These are phyloP conservation scores for Octomys mimax DNA, from an alignment of 2,797 vertebrate species.

Conservation along the genomic window DNA sequence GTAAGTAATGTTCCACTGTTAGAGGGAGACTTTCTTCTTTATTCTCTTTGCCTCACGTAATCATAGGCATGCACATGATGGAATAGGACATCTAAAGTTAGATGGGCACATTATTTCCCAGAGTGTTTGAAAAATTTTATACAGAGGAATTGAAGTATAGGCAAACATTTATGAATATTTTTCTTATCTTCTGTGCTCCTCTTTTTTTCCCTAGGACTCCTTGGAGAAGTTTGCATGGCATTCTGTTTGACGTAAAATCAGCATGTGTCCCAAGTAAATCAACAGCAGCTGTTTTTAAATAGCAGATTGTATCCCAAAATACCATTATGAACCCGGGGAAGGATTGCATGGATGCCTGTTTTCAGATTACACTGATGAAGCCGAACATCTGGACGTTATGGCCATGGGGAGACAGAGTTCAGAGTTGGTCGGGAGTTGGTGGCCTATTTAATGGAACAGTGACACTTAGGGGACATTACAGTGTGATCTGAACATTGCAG, in stretches of 20 bases:
- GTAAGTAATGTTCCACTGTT: not conserved
- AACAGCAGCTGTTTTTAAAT: constrained; percentile 77
- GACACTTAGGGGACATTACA: not conserved
- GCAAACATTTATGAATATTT: constrained; percentile 45
- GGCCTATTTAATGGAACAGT: not conserved
- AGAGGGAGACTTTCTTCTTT: not conserved
- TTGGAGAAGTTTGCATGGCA: constrained; percentile 62
- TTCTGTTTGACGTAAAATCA: constrained; percentile 78
- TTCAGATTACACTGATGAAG: not conserved
- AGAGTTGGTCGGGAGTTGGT: not conserved
- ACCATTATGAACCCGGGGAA: constrained; percentile 14
- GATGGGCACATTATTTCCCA: constrained; percentile 1
- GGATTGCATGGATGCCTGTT: constrained; percentile 5
- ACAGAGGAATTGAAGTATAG: constrained; percentile 10
- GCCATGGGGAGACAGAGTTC: not conserved
- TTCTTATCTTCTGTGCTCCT: constrained; percentile 17
- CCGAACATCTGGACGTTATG: constrained; percentile 2
- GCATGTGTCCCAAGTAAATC: constrained; percentile 75
- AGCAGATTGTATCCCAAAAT: constrained; percentile 75
- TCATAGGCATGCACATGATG: not conserved
- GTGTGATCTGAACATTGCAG: not conserved
- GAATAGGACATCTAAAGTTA: constrained; percentile 32
- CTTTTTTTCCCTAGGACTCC: not conserved
- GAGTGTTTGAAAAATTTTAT: constrained; percentile 37
- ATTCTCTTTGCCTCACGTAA: not conserved